phyloP scores from a whole-genome alignment of 2,113 vertebrate genomes.

The Menura novaehollandiae region DNA sequence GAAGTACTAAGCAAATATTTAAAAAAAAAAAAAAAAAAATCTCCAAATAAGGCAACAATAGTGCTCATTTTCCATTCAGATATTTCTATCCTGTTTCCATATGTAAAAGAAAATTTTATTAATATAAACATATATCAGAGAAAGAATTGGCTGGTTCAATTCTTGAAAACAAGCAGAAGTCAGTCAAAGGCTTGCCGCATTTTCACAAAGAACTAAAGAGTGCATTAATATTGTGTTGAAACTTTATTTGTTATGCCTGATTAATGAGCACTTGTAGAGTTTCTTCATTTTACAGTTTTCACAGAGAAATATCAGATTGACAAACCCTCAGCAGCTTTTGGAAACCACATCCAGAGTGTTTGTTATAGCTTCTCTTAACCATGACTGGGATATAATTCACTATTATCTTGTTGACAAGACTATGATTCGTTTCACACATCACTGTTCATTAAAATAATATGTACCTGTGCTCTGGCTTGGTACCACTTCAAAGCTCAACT shows the following conservation, averaged over 20 bases:
- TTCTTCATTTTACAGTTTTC: background rate
- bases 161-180: background rate
- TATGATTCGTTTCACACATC: constrained; percentile 67
- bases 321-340: background rate
- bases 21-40: background rate
- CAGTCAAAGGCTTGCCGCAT: background rate
- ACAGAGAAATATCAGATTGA: background rate
- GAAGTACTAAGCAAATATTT: background rate
- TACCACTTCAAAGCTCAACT: constrained; percentile 49
- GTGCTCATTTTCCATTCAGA: background rate
- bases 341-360: background rate
- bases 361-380: constrained; percentile 11
- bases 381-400: constrained; percentile 53
- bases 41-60: background rate
- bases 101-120: background rate
- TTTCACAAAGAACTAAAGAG: background rate
- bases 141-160: background rate
- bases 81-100: background rate
- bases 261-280: background rate
- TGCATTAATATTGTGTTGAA: background rate
- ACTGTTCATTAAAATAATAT: constrained; percentile 70
- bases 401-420: constrained; percentile 66
- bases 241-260: background rate
- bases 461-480: constrained; percentile 37
- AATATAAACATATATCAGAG: background rate